Evolutionary conservation across 2,888 invertebrate species (phyloP).

Genomic region (Chesias legatella): DNA sequence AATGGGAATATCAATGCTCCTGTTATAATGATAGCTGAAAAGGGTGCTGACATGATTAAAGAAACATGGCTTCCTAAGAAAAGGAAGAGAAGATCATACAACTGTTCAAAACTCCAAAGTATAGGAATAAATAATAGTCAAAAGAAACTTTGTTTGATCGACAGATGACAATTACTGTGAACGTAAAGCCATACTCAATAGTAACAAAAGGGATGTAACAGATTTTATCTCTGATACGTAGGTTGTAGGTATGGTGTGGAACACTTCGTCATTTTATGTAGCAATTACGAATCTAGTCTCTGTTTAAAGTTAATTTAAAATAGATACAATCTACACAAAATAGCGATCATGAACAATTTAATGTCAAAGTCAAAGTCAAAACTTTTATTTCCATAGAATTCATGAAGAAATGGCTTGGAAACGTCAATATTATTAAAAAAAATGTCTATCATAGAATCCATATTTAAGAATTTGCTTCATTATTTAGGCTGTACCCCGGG

Average conservation of each 20-base stretch:
- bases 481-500: no score
- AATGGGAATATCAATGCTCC: constrained; percentile 94
- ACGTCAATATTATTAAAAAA: no score
- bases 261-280: constrained; percentile 16
- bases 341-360: no score
- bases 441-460: no score
- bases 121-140: constrained; percentile 36
- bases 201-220: constrained; percentile 18
- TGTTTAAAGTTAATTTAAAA: constrained; percentile 11
- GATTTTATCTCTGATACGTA: constrained; percentile 5
- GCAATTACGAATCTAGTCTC: constrained; percentile 28
- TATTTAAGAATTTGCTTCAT: no score
- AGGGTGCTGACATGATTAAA: constrained; percentile 91
- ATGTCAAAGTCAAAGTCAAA: no score
- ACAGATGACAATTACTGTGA: constrained; percentile 52
- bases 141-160: constrained; percentile 40
- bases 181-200: constrained; percentile 18
- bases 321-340: neutral
- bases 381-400: no score
- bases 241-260: constrained; percentile 9
- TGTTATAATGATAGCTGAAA: constrained; percentile 93
- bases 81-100: constrained; percentile 45
- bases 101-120: constrained; percentile 43
- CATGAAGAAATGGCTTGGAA: no score
- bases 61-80: constrained; percentile 81